A percentile compares a stretch with the other conserved stretches of the same genome.
Conservation (phyloP, 30 jellyfish, hydroid and myxozoan genomes). For the Pseudorhiza aurosa region DNA sequence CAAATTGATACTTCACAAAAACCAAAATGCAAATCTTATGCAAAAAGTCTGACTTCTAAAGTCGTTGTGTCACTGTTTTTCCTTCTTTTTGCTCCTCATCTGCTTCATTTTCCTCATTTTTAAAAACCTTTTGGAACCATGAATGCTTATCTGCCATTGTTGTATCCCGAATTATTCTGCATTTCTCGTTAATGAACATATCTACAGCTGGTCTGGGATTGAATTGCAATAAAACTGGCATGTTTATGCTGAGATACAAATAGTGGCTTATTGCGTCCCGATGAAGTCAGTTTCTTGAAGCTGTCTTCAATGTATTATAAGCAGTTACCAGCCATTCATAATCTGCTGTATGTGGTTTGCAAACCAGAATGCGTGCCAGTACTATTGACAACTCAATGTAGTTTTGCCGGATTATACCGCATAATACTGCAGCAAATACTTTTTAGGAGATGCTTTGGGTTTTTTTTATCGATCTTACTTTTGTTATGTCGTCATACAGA, state of each 20-base stretch:
- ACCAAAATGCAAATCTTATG: neutral
- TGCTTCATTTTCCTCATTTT: neutral
- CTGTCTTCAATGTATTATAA: too few relatives aligned
- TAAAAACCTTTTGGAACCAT: neutral
- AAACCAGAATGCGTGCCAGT: conserved; percentile 12
- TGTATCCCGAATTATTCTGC: too few relatives aligned
- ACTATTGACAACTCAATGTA: too few relatives aligned
- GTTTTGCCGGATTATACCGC: neutral
- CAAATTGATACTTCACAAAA: neutral
- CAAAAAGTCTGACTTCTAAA: neutral
- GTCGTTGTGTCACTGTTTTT: neutral
- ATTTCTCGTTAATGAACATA: too few relatives aligned
- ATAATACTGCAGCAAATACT: neutral
- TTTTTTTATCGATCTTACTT: neutral
- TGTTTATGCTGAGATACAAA: too few relatives aligned
- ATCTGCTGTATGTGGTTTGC: too few relatives aligned
- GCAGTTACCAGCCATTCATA: too few relatives aligned
- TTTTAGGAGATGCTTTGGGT: too few relatives aligned
- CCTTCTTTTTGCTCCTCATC: neutral
- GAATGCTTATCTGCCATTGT: neutral
- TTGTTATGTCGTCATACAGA: neutral
- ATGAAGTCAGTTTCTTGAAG: too few relatives aligned
- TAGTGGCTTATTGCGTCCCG: too few relatives aligned
- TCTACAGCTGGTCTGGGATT: conserved; percentile 11
- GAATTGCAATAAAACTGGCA: too few relatives aligned